These are phyloP conservation scores for Caprella mutica DNA, from an alignment of 2,888 invertebrate genomes.

Conservation along the genomic window DNA sequence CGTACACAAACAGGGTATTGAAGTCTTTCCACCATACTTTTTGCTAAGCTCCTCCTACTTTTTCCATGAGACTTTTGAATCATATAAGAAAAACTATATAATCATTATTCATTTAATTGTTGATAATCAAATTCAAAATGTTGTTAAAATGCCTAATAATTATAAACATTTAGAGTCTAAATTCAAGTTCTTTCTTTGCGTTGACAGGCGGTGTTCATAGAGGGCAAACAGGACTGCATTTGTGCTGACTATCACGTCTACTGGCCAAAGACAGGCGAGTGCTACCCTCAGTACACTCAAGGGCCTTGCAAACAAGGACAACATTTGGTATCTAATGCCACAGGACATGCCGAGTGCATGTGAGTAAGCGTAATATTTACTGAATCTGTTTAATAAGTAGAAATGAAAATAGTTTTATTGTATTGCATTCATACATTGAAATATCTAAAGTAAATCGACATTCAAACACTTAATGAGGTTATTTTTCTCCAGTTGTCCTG, in stretches of 20 bases:
- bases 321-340: constrained; percentile 28
- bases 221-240: constrained; percentile 32
- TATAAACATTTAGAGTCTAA: not conserved
- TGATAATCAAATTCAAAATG: not conserved
- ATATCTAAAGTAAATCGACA: not conserved
- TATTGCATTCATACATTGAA: not conserved
- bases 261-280: constrained; percentile 35
- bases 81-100: no score
- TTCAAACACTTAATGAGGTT: not conserved
- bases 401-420: not conserved
- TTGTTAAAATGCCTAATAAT: not conserved
- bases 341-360: constrained; percentile 34
- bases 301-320: constrained; percentile 35
- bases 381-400: not conserved
- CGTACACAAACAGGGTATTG: no score
- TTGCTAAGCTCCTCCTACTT: not conserved
- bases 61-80: no score
- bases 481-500: constrained; percentile 23
- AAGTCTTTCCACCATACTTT: no score
- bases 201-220: constrained; percentile 22
- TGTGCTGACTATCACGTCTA: constrained; percentile 35
- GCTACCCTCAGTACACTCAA: constrained; percentile 35
- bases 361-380: not conserved
- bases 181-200: constrained; percentile 7
- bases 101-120: no score